Evolutionary conservation across 2,797 vertebrate genomes (phyloP), one percentile per base, ranked within the genome.

Genomic region (Acropternis orthonyx): DNA sequence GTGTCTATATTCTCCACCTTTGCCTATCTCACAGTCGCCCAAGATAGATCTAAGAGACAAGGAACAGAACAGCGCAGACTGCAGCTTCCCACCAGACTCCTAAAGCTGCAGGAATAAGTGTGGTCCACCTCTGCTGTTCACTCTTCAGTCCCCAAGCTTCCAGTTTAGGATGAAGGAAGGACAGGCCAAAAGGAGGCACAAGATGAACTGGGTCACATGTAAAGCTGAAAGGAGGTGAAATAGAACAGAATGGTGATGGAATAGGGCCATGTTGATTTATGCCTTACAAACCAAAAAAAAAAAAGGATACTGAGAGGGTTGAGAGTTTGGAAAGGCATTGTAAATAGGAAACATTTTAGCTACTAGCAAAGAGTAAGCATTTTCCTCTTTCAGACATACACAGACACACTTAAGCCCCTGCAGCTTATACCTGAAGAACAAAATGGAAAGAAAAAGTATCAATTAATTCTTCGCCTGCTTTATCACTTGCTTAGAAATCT

Each of bases 191-290:
- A 10, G 15, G 12, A 75, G 27, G 16, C 8, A 2, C 43, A 61
- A 54, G 15, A 44, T 24, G 37, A 72, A 67, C 10, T 12, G 2
- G 26, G 32, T 55, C 72, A 44, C 22, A 72, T 4, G 41, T 27
- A 67, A 56, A 66, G 7, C 37, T 66, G 12, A 30, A 36, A 72
- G 28, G 28, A 89, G 13, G 22, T 34, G 36, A 62, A 87, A 44
- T 0, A 2, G 14, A 78, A 23, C 7, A 55, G 24, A 43, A 36
- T 6, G n/a, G 12, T 61, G n/a, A 30, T 34, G 61, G 65, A 77
- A 83, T 4, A 5, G 69, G 32, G 43, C 17, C 22, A 46, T 0
- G 0, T 3, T 1, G 83, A 72, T 28, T 72, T 32, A 55, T 9
- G 32, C 19, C 32, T 68, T 46, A 55, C 3, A 83, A 82, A 32